These are phyloP conservation scores for Climacteris rufus DNA, from an alignment of 2,113 vertebrate genomes.

Conservation along the genomic window DNA sequence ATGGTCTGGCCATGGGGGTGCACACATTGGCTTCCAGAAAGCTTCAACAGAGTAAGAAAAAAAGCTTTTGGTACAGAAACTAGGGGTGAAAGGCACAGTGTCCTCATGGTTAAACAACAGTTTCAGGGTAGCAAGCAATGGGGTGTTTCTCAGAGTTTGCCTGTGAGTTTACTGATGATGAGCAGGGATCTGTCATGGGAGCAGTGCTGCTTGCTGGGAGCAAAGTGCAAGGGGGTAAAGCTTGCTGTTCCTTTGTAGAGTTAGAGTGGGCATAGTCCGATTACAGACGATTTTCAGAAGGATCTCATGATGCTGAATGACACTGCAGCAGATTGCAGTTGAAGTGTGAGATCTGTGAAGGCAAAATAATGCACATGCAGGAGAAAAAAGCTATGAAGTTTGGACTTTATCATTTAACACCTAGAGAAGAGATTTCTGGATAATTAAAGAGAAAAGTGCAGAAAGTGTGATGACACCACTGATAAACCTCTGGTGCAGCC, in stretches of 20 bases:
- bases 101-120: neutral
- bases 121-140: neutral
- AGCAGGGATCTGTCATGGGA: neutral
- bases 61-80: neutral
- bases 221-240: neutral
- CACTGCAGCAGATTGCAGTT: neutral
- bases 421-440: neutral
- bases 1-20: neutral
- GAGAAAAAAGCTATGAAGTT: neutral
- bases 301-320: neutral
- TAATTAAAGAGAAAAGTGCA: neutral
- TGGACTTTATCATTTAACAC: neutral
- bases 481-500: neutral
- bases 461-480: neutral
- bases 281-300: neutral
- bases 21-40: rapidly evolving
- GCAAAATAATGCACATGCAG: neutral
- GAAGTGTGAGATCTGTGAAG: neutral
- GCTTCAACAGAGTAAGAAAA: neutral
- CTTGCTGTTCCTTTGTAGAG: neutral
- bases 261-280: neutral
- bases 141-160: neutral
- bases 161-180: neutral
- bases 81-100: neutral
- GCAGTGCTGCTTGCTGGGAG: neutral